A percentile compares a stretch with the other conserved stretches of the same genome.
Evolutionary conservation across 2,797 vertebrate genomes (phyloP).

Genomic region (Yasuhikotakia modesta): DNA sequence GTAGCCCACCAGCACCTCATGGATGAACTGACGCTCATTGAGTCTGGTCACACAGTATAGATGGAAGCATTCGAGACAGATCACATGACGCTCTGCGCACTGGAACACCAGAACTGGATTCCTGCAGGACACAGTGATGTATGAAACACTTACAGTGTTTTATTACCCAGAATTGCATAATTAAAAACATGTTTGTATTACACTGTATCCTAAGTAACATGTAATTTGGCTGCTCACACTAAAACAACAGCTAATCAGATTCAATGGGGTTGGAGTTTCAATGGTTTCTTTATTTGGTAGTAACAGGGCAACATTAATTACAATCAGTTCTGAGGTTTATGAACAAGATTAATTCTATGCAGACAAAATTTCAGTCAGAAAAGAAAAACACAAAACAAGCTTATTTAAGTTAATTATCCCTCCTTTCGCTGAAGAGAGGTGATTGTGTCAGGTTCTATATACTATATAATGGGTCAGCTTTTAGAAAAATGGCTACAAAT

Average conservation of each 20-base stretch:
- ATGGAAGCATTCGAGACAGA: slow-evolving; percentile 90
- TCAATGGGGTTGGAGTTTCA: too few species aligned
- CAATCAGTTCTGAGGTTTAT: too few species aligned
- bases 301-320: too few species aligned
- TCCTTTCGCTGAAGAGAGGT: too few species aligned
- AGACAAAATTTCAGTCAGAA: too few species aligned
- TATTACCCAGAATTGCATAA: background rate
- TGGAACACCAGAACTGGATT: slow-evolving; percentile 87
- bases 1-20: slow-evolving; percentile 81
- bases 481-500: background rate
- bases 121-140: slow-evolving; percentile 66
- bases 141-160: background rate
- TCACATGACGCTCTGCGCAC: slow-evolving; percentile 85
- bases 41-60: slow-evolving; percentile 86
- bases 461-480: too few species aligned
- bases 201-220: background rate
- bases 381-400: too few species aligned
- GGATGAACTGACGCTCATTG: slow-evolving; percentile 84
- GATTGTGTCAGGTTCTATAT: too few species aligned
- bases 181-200: background rate
- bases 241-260: too few species aligned
- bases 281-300: too few species aligned
- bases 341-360: too few species aligned
- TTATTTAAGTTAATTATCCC: too few species aligned
- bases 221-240: background rate